phyloP scores from a whole-genome alignment of 2,113 vertebrate genomes.

The Ibidorhyncha struthersii region DNA sequence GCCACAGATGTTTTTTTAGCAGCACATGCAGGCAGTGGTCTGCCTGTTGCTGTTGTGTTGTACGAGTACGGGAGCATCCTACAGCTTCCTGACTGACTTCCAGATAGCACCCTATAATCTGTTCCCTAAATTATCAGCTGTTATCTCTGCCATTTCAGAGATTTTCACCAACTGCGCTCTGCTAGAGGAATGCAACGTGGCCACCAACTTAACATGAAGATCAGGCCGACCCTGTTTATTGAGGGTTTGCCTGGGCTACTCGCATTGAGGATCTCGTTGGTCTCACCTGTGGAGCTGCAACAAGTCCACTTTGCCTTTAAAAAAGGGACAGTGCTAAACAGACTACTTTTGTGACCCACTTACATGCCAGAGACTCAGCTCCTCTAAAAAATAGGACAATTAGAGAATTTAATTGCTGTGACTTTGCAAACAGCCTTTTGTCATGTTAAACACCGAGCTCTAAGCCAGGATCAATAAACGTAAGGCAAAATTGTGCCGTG shows the following conservation, averaged over 20 bases:
- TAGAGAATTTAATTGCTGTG: not conserved
- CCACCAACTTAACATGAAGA: not conserved
- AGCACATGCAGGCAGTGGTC: not conserved
- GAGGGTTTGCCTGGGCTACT: not conserved
- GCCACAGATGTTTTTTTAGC: not conserved
- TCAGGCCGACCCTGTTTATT: not conserved
- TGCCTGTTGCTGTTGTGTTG: not conserved
- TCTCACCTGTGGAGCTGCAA: not conserved
- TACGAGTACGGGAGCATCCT: not conserved
- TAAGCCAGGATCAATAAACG: not conserved
- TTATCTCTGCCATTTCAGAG: not conserved
- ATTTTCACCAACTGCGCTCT: not conserved
- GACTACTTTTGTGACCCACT: not conserved
- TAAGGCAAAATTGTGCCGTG: not conserved
- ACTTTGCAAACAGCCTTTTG: not conserved
- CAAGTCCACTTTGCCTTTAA: not conserved
- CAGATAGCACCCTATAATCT: not conserved
- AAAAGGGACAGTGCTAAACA: not conserved
- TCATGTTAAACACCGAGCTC: not conserved
- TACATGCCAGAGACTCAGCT: not conserved
- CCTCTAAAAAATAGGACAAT: not conserved
- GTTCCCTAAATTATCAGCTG: not conserved
- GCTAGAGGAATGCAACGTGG: not conserved
- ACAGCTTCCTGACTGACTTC: not conserved
- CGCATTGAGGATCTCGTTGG: not conserved